Evolutionary conservation across 2,797 vertebrate genomes (phyloP), one percentile per base, ranked within the genome.

Genomic region (Mionectes olivaceus): DNA sequence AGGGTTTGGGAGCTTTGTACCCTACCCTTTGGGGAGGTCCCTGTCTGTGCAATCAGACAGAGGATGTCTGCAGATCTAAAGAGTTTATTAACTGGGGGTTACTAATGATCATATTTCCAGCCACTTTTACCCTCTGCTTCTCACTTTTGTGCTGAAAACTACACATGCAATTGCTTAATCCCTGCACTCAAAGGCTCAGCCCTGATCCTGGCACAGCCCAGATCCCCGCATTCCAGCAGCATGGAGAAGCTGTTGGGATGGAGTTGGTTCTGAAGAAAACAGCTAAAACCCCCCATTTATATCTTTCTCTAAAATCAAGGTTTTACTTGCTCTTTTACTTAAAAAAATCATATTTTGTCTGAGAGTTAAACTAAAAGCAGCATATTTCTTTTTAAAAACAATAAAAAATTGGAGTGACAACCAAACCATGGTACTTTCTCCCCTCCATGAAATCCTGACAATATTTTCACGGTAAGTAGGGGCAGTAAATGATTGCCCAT

Each of bases 81-180:
- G 8, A 59, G 64, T 67, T 89, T 78, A 81, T 55, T 83, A 68
- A 47, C 70, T 67, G 9, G 57, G 30, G 7, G 47, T 74, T 74
- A 74, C 35, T 55, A 63, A 64, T 19, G 47, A 75, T 55, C 39
- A 3, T 19, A 19, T 37, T 82, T 73, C 70, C 79, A 82, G 78
- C 23, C 53, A n/a, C 5, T 86, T 81, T 88, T 19, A 37, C 50
- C 43, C 21, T 24, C 53, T 63, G 55, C 43, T 85, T 89, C 87
- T 35, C 67, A 37, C 50, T 57, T 81, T 83, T 68, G 32, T 81
- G n/a, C 50, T 94, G 47, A 19, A 79, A 89, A 84, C 49, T 49
- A 44, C 50, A 67, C 30, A 22, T 12, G 16, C n/a, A 67, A 46
- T 49, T 61, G 46, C 55, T 83, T 55, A 39, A 79, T 39, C 43